Percentiles rank a stretch among this genome's conserved stretches.
Evolutionary conservation across 2,888 invertebrate species (phyloP).

Genomic region (Sminthurinus aureus): DNA sequence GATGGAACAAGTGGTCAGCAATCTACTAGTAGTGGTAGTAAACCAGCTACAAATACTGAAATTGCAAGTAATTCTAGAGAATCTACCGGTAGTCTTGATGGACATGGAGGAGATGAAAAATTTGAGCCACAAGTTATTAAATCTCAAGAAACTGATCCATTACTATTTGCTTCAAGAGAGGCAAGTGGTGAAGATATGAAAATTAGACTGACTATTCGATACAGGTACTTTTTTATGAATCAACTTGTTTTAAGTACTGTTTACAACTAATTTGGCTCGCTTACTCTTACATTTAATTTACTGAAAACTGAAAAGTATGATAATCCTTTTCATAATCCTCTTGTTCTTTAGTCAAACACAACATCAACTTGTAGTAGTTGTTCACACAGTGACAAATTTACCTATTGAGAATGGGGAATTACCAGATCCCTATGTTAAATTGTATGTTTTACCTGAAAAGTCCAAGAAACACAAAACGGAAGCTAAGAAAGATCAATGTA

Average conservation of each 20-base stretch:
- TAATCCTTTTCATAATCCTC: background rate
- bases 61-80: background rate
- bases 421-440: conserved; percentile 89
- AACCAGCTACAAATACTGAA: conserved; percentile 16
- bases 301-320: background rate
- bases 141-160: conserved; percentile 46
- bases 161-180: conserved; percentile 37
- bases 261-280: too few species aligned
- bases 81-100: background rate
- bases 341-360: conserved; percentile 63
- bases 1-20: background rate
- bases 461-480: conserved; percentile 86
- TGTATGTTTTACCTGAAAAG: conserved; percentile 84
- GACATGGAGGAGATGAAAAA: background rate
- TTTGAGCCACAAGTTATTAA: conserved; percentile 36
- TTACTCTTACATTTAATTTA: background rate
- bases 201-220: conserved; percentile 51
- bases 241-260: too few species aligned
- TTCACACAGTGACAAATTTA: conserved; percentile 89
- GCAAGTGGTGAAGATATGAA: conserved; percentile 53
- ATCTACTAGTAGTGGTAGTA: background rate
- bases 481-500: conserved; percentile 62
- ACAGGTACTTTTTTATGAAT: conserved; percentile 38
- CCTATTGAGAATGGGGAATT: conserved; percentile 81
- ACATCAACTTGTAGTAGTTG: conserved; percentile 81